A percentile compares a stretch with the other conserved stretches of the same genome.
phyloP scores from a whole-genome alignment of 2,888 invertebrate genomes.

The Agrilus cyanescens region DNA sequence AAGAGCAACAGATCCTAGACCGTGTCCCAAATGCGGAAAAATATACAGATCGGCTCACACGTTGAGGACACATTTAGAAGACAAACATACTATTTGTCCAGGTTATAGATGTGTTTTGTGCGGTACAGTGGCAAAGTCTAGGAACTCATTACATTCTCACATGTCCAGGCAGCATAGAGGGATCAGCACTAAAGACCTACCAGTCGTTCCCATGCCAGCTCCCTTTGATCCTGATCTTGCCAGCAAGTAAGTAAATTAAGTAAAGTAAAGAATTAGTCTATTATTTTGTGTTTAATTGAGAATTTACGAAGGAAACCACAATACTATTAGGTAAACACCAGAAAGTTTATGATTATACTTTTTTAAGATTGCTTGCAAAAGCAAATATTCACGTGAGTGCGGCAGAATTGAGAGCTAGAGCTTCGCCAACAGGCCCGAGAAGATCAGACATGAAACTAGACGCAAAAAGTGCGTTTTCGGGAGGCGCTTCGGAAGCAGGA shows the following conservation, averaged over 20 bases:
- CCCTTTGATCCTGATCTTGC: slow-evolving; percentile 85
- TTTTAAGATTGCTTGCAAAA: slow-evolving; percentile 63
- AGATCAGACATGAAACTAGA: slow-evolving; percentile 68
- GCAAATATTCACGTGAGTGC: slow-evolving; percentile 80
- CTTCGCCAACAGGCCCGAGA: slow-evolving; percentile 74
- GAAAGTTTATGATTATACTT: too few relatives aligned
- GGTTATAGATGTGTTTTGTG: slow-evolving; percentile 86
- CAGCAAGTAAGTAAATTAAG: slow-evolving; percentile 44
- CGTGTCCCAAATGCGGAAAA: slow-evolving; percentile 87
- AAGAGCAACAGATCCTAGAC: slow-evolving; percentile 82
- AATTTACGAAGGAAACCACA: too few relatives aligned
- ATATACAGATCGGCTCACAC: slow-evolving; percentile 88
- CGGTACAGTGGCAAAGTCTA: slow-evolving; percentile 84
- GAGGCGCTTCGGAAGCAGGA: slow-evolving; percentile 55
- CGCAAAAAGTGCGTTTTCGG: slow-evolving; percentile 53
- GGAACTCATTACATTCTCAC: slow-evolving; percentile 85
- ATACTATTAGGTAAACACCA: too few relatives aligned
- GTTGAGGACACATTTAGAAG: slow-evolving; percentile 79
- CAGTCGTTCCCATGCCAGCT: slow-evolving; percentile 85
- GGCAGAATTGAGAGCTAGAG: slow-evolving; percentile 70
- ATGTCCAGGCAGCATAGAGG: slow-evolving; percentile 90
- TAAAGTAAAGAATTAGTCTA: not conserved
- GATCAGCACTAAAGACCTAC: slow-evolving; percentile 85
- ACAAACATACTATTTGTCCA: slow-evolving; percentile 86
- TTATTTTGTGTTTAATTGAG: too few relatives aligned